These are phyloP conservation scores for Theropithecus gelada DNA, from an alignment of 2,113 vertebrate species.

Conservation along the genomic window DNA sequence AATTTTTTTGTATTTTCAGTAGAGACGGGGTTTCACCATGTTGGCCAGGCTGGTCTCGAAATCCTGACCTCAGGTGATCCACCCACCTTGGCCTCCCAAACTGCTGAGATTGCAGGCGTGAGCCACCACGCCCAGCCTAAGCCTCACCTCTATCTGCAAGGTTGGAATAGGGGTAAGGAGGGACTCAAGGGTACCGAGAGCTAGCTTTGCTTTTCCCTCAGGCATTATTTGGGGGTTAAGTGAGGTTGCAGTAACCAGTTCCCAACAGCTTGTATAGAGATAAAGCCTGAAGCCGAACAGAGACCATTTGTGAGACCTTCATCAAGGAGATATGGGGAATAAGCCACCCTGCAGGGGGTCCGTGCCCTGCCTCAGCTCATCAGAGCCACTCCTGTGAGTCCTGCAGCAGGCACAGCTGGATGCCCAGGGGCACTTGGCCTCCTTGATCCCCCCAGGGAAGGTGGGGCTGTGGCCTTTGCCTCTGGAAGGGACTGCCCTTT, in stretches of 20 bases:
- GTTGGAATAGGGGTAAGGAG: not conserved
- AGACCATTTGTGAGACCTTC: not conserved
- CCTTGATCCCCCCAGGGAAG: not conserved
- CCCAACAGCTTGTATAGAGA: not conserved
- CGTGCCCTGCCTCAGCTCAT: not conserved
- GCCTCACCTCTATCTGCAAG: not conserved
- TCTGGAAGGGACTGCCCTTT: not conserved
- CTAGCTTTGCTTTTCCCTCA: rapidly evolving
- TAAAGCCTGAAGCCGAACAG: no score
- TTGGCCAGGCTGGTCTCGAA: no score
- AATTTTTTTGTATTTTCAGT: no score
- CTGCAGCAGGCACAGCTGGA: rapidly evolving
- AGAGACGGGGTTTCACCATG: no score
- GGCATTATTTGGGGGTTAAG: not conserved
- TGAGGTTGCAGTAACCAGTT: not conserved
- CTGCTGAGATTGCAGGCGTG: no score
- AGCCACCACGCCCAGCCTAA: no score
- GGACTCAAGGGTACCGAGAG: not conserved
- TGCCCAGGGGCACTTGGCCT: not conserved
- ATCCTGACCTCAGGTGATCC: no score
- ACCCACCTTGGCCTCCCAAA: no score
- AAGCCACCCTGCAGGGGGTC: not conserved
- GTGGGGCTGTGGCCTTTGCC: not conserved
- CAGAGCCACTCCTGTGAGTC: not conserved
- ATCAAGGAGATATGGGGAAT: rapidly evolving